Conservation (phyloP, 2,888 invertebrate genomes). For the Acanthopleura granulata region DNA sequence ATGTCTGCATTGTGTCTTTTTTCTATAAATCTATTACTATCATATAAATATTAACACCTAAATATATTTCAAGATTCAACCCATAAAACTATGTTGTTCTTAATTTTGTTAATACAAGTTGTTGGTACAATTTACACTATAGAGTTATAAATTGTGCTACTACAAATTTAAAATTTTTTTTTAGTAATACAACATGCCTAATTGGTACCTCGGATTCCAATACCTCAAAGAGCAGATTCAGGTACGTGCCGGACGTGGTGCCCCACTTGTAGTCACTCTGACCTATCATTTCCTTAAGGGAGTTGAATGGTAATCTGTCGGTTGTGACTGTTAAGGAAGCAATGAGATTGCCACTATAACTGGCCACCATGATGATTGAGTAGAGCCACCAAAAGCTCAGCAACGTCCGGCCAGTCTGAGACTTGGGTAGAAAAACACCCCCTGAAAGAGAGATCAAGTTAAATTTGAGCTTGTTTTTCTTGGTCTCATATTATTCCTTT, state of each 20-base stretch:
- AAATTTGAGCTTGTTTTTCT: background rate
- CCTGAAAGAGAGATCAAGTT: slow-evolving; percentile 22
- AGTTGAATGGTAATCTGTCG: slow-evolving; percentile 51
- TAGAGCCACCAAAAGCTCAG: slow-evolving; percentile 54
- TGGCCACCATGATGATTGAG: slow-evolving; percentile 54
- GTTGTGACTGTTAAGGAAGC: slow-evolving; percentile 60
- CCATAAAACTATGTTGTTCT: too few relatives aligned
- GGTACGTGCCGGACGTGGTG: slow-evolving; percentile 40
- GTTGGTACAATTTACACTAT: too few relatives aligned
- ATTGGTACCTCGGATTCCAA: background rate
- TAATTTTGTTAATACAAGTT: too few relatives aligned
- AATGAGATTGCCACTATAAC: slow-evolving; percentile 62
- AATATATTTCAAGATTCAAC: too few relatives aligned
- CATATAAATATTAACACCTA: too few relatives aligned
- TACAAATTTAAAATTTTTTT: too few relatives aligned
- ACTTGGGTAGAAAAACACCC: slow-evolving; percentile 37
- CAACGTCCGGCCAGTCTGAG: slow-evolving; percentile 48
- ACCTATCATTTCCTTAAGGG: slow-evolving; percentile 44
- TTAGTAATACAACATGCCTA: too few relatives aligned
- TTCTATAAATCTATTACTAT: too few relatives aligned
- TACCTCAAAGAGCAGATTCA: slow-evolving; percentile 40
- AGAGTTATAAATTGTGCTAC: too few relatives aligned
- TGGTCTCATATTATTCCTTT: background rate
- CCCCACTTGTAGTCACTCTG: slow-evolving; percentile 52
- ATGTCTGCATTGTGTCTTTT: too few relatives aligned